phyloP scores from a whole-genome alignment of 2,113 vertebrate genomes.

The Gambusia affinis region DNA sequence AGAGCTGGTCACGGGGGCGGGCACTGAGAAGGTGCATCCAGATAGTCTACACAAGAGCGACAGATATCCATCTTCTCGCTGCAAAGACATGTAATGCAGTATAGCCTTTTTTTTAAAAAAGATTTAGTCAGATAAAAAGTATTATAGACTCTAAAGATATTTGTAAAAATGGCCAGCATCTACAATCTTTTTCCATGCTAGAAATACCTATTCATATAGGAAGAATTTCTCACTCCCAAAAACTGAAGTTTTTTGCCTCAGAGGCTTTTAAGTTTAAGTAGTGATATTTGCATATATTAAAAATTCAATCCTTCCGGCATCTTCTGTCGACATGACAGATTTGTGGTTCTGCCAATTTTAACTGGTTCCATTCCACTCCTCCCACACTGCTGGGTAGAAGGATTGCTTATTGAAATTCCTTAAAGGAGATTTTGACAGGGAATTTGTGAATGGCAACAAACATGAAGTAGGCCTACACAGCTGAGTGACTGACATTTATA shows the following conservation, averaged over 20 bases:
- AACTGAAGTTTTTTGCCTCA: slow-evolving; percentile 42
- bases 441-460: slow-evolving; percentile 33
- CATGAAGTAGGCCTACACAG: slow-evolving; percentile 1
- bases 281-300: slow-evolving; percentile 72
- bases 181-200: neutral
- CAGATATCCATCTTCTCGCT: slow-evolving; percentile 55
- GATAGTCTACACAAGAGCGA: slow-evolving; percentile 25
- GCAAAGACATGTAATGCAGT: slow-evolving; percentile 20
- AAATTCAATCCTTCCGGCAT: slow-evolving; percentile 53
- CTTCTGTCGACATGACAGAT: slow-evolving; percentile 57
- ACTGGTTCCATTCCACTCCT: slow-evolving; percentile 60
- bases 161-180: slow-evolving; percentile 24
- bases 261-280: slow-evolving; percentile 64
- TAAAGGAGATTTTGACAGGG: slow-evolving; percentile 13
- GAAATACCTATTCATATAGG: slow-evolving; percentile 27
- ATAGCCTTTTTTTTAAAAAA: slow-evolving; percentile 31
- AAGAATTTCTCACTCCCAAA: slow-evolving; percentile 33
- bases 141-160: slow-evolving; percentile 24
- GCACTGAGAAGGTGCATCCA: slow-evolving; percentile 52
- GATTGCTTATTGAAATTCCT: slow-evolving; percentile 31
- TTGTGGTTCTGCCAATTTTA: slow-evolving; percentile 64
- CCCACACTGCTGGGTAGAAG: slow-evolving; percentile 55
- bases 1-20: slow-evolving; percentile 39
- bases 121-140: slow-evolving; percentile 49
- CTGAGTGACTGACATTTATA: neutral